phyloP scores from a whole-genome alignment of 2,113 vertebrate genomes.

The Nyctibius bracteatus region DNA sequence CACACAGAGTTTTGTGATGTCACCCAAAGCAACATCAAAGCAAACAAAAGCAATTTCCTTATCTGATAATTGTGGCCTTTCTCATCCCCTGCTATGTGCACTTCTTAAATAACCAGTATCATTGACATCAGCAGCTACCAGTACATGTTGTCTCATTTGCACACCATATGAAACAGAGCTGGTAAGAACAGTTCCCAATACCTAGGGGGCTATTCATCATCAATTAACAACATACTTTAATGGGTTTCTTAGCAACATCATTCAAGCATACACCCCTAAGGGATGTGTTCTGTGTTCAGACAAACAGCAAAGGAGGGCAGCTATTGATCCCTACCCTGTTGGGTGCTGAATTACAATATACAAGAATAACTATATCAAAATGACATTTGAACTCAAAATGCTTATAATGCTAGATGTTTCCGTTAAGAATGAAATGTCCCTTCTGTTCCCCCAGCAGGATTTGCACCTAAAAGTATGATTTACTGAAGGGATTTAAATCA shows the following conservation, averaged over 20 bases:
- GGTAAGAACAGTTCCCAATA: conserved; percentile 34
- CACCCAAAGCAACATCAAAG: neutral
- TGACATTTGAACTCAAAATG: neutral
- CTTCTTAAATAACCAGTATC: neutral
- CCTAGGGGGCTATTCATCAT: neutral
- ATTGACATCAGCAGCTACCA: conserved; percentile 29
- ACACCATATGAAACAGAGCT: conserved; percentile 1
- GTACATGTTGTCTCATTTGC: conserved; percentile 3
- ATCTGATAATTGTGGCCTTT: conserved; percentile 1
- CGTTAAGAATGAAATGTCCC: neutral
- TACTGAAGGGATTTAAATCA: neutral
- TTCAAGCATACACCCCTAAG: neutral
- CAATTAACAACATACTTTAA: conserved; percentile 47
- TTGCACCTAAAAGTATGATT: neutral
- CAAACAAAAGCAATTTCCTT: conserved; percentile 13
- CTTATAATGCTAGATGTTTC: neutral
- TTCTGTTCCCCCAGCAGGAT: neutral
- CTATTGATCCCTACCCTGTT: neutral
- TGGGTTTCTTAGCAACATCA: conserved; percentile 30
- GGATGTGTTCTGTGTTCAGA: neutral
- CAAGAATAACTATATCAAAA: neutral
- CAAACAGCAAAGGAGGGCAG: neutral
- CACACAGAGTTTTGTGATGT: neutral
- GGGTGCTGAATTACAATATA: neutral
- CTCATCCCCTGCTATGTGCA: neutral